Percentiles rank a stretch among this genome's conserved stretches.
These are phyloP conservation scores for Cybosia mesomella DNA, from an alignment of 2,888 invertebrate genomes.

Conservation along the genomic window DNA sequence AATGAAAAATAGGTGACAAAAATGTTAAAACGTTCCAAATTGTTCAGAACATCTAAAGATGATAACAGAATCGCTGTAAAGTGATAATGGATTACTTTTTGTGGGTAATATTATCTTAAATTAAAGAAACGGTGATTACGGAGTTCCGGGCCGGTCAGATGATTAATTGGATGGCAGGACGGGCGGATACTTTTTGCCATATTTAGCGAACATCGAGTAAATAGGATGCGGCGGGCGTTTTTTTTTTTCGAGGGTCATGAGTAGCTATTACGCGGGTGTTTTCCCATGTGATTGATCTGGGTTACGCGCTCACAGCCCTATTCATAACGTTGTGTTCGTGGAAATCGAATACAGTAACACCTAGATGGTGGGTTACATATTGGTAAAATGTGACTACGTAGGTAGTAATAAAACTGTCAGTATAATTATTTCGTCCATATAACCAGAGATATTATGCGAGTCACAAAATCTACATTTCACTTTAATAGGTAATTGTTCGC, in stretches of 20 bases:
- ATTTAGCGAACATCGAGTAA: conserved; percentile 73
- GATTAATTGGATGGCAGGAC: conserved; percentile 70
- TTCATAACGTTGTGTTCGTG: conserved; percentile 36
- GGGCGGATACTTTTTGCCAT: conserved; percentile 75
- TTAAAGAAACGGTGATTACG: conserved; percentile 67
- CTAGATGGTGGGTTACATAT: too few relatives aligned
- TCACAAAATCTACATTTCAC: conserved; percentile 45
- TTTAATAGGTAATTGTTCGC: conserved; percentile 34
- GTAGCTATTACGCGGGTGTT: conserved; percentile 77
- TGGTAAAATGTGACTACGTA: conserved; percentile 22
- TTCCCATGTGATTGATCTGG: conserved; percentile 78
- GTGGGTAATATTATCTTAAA: conserved; percentile 62
- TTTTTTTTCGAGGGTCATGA: conserved; percentile 69
- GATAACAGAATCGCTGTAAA: conserved; percentile 37
- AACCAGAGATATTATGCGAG: conserved; percentile 33
- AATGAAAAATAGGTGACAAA: conserved; percentile 27
- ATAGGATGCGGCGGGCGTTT: conserved; percentile 66
- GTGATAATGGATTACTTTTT: conserved; percentile 46
- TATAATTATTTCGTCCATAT: conserved; percentile 34
- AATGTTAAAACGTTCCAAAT: conserved; percentile 34
- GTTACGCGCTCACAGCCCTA: conserved; percentile 52
- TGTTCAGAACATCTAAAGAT: conserved; percentile 30
- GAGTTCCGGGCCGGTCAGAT: conserved; percentile 60
- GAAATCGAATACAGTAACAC: conserved; percentile 33
- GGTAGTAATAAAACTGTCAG: conserved; percentile 20